phyloP scores from a whole-genome alignment of 2,113 vertebrate species.

The Diphyllodes magnificus region DNA sequence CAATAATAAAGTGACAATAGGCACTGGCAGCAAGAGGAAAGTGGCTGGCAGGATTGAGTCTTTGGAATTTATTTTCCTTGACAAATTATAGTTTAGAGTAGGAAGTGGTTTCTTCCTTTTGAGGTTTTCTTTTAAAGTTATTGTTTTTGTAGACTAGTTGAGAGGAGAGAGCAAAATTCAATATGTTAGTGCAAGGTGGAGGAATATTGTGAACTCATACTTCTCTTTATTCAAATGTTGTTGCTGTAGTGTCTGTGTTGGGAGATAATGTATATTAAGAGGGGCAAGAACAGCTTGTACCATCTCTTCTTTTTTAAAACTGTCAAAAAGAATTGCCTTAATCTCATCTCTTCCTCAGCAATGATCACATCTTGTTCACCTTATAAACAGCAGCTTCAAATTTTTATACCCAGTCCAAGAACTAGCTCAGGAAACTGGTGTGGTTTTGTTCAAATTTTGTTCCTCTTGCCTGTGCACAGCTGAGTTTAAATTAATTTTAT shows the following conservation, averaged over 20 bases:
- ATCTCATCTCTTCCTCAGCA: neutral
- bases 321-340: neutral
- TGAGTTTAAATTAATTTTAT: neutral
- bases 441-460: neutral
- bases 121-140: neutral
- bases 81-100: neutral
- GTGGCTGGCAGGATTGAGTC: neutral
- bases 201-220: neutral
- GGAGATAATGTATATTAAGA: neutral
- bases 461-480: neutral
- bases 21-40: neutral
- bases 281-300: neutral
- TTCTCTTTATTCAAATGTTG: neutral
- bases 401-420: neutral
- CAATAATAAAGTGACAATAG: neutral
- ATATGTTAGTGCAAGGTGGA: neutral
- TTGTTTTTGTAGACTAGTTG: neutral
- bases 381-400: neutral
- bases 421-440: neutral
- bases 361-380: neutral
- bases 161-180: neutral
- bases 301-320: neutral
- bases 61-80: slow-evolving; percentile 4
- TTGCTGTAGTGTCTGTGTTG: neutral
- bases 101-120: neutral